These are phyloP conservation scores for Polyommatus icarus DNA, from an alignment of 2,888 invertebrate genomes.

Conservation along the genomic window DNA sequence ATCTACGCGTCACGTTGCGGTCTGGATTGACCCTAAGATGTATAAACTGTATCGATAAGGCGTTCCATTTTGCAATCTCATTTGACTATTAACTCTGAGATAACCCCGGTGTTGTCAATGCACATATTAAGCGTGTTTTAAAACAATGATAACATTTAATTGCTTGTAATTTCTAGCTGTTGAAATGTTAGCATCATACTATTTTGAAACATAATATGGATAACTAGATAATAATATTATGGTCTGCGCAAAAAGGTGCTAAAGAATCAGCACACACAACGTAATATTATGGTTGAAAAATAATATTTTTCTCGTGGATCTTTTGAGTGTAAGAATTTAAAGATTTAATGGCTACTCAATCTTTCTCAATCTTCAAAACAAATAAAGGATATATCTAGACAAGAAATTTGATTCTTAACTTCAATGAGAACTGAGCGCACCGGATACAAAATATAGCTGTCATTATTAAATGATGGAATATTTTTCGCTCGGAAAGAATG, in stretches of 20 bases:
- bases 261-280: too few species aligned
- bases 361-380: too few species aligned
- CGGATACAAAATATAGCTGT: neutral
- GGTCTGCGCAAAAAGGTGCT: too few species aligned
- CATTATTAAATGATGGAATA: conserved; percentile 9
- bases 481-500: neutral
- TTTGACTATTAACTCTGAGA: neutral
- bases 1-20: too few species aligned
- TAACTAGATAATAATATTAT: too few species aligned
- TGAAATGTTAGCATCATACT: too few species aligned
- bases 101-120: conserved; percentile 1
- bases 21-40: neutral
- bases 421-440: neutral
- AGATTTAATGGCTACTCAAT: too few species aligned
- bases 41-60: neutral
- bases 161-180: neutral
- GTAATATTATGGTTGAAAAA: too few species aligned
- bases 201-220: neutral
- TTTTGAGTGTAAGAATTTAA: too few species aligned
- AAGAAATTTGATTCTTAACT: neutral
- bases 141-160: neutral
- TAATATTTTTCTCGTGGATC: too few species aligned
- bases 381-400: neutral
- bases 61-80: conserved; percentile 17
- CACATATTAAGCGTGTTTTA: conserved; percentile 12